Percentiles rank a stretch among this genome's conserved stretches.
Evolutionary conservation across 2,797 vertebrate genomes (phyloP).

Genomic region (Hydrophis major): DNA sequence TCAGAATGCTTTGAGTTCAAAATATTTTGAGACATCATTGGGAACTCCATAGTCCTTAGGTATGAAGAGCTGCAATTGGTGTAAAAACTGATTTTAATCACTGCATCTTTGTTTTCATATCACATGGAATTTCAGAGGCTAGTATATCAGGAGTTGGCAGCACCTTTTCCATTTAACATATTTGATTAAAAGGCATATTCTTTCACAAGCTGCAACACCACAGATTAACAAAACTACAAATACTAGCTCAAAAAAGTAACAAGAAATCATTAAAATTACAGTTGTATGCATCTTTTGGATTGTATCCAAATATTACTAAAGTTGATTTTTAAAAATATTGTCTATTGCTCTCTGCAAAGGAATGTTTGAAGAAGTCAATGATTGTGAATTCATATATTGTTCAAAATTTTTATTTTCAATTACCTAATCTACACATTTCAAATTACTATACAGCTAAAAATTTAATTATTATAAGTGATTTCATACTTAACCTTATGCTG

Average conservation of each 20-base stretch:
- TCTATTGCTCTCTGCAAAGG: neutral
- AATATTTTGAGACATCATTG: neutral
- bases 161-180: neutral
- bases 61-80: neutral
- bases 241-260: neutral
- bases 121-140: neutral
- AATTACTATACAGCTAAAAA: neutral
- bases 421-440: neutral
- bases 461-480: neutral
- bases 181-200: neutral
- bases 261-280: neutral
- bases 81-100: neutral
- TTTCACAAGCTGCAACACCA: neutral
- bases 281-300: neutral
- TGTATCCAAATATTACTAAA: neutral
- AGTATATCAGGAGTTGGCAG: neutral
- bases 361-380: neutral
- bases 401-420: neutral
- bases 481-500: neutral
- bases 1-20: neutral
- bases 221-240: neutral
- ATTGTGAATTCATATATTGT: neutral
- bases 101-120: neutral
- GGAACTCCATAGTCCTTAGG: neutral
- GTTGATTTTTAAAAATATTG: neutral